A percentile compares a stretch with the other conserved stretches of the same genome.
Conservation (phyloP, 2,888 invertebrate genomes). For the Apamea epomidion region DNA sequence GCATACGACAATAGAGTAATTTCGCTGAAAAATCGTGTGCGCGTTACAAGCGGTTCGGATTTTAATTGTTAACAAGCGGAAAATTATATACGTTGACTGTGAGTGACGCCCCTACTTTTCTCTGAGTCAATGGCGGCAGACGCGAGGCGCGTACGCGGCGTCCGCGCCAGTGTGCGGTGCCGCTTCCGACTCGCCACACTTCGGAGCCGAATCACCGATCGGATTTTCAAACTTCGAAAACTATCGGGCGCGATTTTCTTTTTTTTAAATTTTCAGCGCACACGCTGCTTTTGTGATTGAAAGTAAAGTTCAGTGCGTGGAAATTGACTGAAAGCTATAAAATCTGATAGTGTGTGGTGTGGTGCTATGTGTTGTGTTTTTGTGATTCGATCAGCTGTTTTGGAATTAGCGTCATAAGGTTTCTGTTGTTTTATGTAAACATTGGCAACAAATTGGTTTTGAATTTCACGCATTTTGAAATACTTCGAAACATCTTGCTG, state of each 20-base stretch:
- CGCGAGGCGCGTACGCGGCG: constrained; percentile 70
- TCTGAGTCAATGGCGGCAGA: constrained; percentile 79
- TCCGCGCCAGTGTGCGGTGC: constrained; percentile 81
- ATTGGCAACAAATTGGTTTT: constrained; percentile 38
- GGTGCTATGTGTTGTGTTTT: constrained; percentile 73
- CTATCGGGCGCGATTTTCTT: constrained; percentile 65
- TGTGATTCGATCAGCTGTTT: constrained; percentile 80
- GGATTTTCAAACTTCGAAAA: constrained; percentile 74
- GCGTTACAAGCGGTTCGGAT: constrained; percentile 66
- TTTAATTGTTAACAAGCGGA: constrained; percentile 83
- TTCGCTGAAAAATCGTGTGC: constrained; percentile 59
- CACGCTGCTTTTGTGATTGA: constrained; percentile 81
- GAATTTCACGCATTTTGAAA: constrained; percentile 28
- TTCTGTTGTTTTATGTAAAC: constrained; percentile 68
- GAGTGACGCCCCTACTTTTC: constrained; percentile 87
- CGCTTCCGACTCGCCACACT: constrained; percentile 85
- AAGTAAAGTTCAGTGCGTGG: constrained; percentile 78
- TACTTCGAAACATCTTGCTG: neutral
- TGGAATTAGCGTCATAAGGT: constrained; percentile 74
- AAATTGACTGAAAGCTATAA: constrained; percentile 42
- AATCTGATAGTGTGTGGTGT: constrained; percentile 67
- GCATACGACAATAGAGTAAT: constrained; percentile 63
- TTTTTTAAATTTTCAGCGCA: constrained; percentile 67
- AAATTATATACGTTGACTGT: constrained; percentile 79
- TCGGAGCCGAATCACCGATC: constrained; percentile 70